Percentiles rank a stretch among this genome's conserved stretches.
phyloP scores from a whole-genome alignment of 1,140 invertebrate genomes.

The Drosophila sp. region DNA sequence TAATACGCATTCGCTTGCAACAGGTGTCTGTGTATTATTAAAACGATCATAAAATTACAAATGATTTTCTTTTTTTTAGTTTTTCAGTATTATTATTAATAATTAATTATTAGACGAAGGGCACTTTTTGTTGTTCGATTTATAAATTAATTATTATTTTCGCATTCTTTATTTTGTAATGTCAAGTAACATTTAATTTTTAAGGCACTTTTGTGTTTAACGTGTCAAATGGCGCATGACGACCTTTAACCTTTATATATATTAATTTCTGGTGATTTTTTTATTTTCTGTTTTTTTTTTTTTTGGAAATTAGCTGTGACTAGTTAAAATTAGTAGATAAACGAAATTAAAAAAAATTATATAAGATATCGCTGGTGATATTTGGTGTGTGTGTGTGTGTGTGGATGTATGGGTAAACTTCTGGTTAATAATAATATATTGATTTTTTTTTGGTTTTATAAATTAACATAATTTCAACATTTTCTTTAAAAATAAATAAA shows the following conservation, averaged over 20 bases:
- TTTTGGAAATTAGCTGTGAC: constrained; percentile 82
- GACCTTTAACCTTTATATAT: constrained; percentile 11
- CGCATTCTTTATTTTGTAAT: constrained; percentile 32
- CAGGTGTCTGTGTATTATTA: constrained; percentile 75
- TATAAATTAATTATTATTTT: constrained; percentile 23
- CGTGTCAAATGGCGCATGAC: constrained; percentile 41
- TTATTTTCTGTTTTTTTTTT: constrained; percentile 43
- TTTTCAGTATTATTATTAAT: constrained; percentile 39
- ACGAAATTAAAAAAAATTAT: constrained; percentile 61
- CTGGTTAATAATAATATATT: constrained; percentile 60
- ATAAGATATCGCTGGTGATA: constrained; percentile 49
- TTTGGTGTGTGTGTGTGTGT: constrained; percentile 47
- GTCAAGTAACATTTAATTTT: constrained; percentile 66
- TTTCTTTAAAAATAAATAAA: constrained; percentile 83
- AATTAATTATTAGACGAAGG: constrained; percentile 50
- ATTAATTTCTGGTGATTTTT: constrained; percentile 25
- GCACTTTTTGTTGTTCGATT: constrained; percentile 48
- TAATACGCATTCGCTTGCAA: constrained; percentile 75
- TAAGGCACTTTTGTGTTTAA: constrained; percentile 72
- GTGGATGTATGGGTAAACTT: constrained; percentile 53
- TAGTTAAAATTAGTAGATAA: constrained; percentile 82
- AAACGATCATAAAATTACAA: constrained; percentile 68
- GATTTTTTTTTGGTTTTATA: constrained; percentile 52
- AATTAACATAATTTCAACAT: constrained; percentile 81
- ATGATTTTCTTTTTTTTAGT: constrained; percentile 52